A percentile compares a stretch with the other conserved stretches of the same genome.
phyloP scores from a whole-genome alignment of 2,888 invertebrate species.

The Leucozona laternaria region DNA sequence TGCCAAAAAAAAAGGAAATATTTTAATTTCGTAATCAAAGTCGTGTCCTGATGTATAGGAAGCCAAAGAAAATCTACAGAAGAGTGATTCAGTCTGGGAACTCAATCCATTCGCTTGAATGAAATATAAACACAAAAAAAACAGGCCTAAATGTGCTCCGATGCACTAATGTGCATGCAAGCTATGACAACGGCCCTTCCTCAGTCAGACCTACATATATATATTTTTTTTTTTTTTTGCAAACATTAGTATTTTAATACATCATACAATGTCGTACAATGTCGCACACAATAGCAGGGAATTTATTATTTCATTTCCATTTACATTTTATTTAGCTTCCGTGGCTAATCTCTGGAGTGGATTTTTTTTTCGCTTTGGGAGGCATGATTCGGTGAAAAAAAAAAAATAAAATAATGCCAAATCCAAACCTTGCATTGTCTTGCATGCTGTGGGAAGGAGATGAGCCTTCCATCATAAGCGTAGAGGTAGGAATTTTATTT shows the following conservation, averaged over 20 bases:
- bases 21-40: constrained; percentile 33
- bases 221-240: neutral
- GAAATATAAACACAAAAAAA: constrained; percentile 3
- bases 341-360: constrained; percentile 76
- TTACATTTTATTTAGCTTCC: constrained; percentile 75
- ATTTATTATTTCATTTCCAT: constrained; percentile 76
- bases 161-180: constrained; percentile 71
- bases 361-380: constrained; percentile 44
- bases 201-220: constrained; percentile 14
- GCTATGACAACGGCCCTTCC: constrained; percentile 1
- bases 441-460: constrained; percentile 45
- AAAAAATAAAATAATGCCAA: constrained; percentile 62
- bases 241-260: constrained; percentile 75
- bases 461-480: constrained; percentile 21
- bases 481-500: constrained; percentile 36
- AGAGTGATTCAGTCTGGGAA: constrained; percentile 44
- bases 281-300: constrained; percentile 70
- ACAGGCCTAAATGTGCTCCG: constrained; percentile 37
- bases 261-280: constrained; percentile 73
- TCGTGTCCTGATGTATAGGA: neutral
- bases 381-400: constrained; percentile 25
- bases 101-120: constrained; percentile 60
- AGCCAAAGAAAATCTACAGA: constrained; percentile 38
- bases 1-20: constrained; percentile 1
- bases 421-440: constrained; percentile 74